Evolutionary conservation across 2,113 vertebrate species (phyloP).

Genomic region (Pomatorhinus ruficollis): DNA sequence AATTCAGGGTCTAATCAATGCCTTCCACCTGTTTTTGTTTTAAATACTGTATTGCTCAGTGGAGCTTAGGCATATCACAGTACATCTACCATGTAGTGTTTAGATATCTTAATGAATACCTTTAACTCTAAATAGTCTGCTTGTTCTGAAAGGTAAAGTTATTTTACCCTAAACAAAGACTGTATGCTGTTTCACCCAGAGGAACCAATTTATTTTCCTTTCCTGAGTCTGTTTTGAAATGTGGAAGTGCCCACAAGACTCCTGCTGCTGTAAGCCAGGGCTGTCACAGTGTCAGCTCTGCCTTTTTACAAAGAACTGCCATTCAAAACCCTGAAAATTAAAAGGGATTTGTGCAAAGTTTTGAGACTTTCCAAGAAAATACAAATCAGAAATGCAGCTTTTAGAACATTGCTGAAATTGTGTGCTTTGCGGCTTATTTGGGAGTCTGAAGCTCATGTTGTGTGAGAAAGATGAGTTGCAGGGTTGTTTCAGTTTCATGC

Average conservation of each 20-base stretch:
- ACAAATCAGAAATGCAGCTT: conserved; percentile 36
- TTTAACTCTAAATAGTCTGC: conserved; percentile 67
- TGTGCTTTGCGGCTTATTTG: background rate
- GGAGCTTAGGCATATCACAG: conserved; percentile 46
- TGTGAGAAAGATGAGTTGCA: conserved; percentile 27
- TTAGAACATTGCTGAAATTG: background rate
- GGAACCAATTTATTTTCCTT: conserved; percentile 73
- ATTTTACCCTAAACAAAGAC: conserved; percentile 70
- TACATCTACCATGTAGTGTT: conserved; percentile 55
- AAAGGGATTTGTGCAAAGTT: background rate
- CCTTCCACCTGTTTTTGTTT: conserved; percentile 75
- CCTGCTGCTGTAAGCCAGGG: conserved; percentile 31
- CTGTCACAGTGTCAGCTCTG: conserved; percentile 47
- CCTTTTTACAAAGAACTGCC: conserved; percentile 7
- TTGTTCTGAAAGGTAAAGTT: conserved; percentile 54
- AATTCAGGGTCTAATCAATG: conserved; percentile 45
- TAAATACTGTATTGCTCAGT: conserved; percentile 59
- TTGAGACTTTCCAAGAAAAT: conserved; percentile 32
- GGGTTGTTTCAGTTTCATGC: conserved; percentile 7
- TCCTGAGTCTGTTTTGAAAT: conserved; percentile 59
- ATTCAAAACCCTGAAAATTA: conserved; percentile 28
- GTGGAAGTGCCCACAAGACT: conserved; percentile 30
- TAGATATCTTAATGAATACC: conserved; percentile 69
- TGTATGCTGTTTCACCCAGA: conserved; percentile 52
- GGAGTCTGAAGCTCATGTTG: background rate